These are phyloP conservation scores for Apodemia hepburni DNA, from an alignment of 2,888 invertebrate genomes.

Conservation along the genomic window DNA sequence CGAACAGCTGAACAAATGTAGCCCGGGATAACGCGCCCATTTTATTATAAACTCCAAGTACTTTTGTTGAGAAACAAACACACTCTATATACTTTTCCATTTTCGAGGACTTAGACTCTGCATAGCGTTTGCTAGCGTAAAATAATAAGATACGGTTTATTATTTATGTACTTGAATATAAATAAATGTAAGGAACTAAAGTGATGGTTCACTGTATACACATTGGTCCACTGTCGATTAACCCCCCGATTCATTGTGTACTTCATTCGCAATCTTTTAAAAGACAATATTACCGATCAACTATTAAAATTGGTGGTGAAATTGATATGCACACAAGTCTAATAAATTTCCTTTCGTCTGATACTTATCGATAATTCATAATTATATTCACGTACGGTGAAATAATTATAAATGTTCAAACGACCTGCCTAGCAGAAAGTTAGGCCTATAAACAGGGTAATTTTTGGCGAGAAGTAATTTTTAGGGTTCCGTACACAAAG, in stretches of 20 bases:
- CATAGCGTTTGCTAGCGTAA: background rate
- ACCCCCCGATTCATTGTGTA: too few species aligned
- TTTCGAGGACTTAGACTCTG: constrained; percentile 8
- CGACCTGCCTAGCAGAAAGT: too few species aligned
- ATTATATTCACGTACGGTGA: background rate
- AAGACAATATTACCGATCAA: too few species aligned
- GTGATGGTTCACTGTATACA: too few species aligned
- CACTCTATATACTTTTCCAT: constrained; percentile 16
- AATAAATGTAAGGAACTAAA: too few species aligned
- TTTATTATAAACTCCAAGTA: constrained; percentile 23
- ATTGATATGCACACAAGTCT: background rate
- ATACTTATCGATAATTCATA: background rate
- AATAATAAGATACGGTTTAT: constrained; percentile 6
- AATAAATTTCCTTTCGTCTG: background rate
- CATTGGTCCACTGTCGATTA: too few species aligned
- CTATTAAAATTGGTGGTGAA: background rate
- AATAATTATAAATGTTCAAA: background rate
- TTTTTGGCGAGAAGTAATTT: too few species aligned
- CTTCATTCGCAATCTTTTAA: too few species aligned
- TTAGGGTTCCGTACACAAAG: too few species aligned
- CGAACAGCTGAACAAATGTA: constrained; percentile 24
- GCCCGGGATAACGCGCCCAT: constrained; percentile 18
- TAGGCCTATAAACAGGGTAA: too few species aligned
- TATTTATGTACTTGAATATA: constrained; percentile 4
- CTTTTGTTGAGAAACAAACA: constrained; percentile 19